Conservation (phyloP, 2,888 invertebrate genomes). For the Morpho deidamia region DNA sequence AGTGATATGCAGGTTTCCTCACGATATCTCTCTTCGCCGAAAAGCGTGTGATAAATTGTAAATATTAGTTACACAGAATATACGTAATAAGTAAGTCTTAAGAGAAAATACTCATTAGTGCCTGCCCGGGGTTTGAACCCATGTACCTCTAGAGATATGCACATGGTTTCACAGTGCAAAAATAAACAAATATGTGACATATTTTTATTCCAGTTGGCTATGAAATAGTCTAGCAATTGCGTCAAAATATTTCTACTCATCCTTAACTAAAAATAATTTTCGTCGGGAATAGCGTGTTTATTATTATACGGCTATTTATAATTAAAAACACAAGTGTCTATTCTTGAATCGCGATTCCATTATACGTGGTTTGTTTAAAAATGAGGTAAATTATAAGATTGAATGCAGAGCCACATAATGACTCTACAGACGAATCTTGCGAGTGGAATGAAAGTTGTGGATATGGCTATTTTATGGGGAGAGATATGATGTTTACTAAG, state of each 20-base stretch:
- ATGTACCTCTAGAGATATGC: too few species aligned
- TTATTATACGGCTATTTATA: conserved; percentile 22
- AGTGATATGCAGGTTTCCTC: too few species aligned
- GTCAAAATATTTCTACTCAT: conserved; percentile 3
- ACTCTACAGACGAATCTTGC: conserved; percentile 60
- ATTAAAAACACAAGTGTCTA: conserved; percentile 30
- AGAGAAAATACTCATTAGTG: too few species aligned
- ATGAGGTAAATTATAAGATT: conserved; percentile 58
- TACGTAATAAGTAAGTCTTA: too few species aligned
- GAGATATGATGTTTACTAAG: too few species aligned
- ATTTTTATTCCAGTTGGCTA: too few species aligned
- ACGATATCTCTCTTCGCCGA: too few species aligned
- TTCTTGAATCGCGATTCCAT: conserved; percentile 28
- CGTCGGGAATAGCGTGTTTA: conserved; percentile 14
- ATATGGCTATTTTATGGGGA: conserved; percentile 16
- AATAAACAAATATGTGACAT: too few species aligned
- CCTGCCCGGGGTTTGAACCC: too few species aligned
- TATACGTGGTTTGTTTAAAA: conserved; percentile 43
- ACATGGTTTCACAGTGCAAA: too few species aligned
- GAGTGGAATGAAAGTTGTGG: conserved; percentile 39
- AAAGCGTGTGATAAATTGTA: too few species aligned
- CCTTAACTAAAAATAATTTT: conserved; percentile 9
- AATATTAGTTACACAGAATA: too few species aligned
- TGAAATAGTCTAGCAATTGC: neutral
- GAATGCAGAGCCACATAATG: conserved; percentile 61